Conservation (phyloP, 2,113 vertebrate genomes). For the Shinisaurus crocodilurus region DNA sequence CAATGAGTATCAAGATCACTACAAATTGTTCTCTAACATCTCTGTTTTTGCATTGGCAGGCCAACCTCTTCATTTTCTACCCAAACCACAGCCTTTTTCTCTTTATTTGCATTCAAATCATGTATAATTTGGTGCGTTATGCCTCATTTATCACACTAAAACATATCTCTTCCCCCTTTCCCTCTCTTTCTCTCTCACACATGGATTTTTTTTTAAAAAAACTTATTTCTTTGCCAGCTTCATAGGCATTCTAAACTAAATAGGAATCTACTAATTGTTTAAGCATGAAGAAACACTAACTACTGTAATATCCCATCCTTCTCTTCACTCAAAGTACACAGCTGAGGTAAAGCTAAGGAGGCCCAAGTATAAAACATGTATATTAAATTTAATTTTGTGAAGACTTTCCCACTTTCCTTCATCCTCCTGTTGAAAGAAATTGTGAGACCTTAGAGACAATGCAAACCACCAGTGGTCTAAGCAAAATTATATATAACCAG, state of each 20-base stretch:
- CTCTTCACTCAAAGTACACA: not conserved
- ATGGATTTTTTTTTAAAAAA: too few relatives aligned
- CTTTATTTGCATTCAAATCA: too few relatives aligned
- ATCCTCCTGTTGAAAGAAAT: not conserved
- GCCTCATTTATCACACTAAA: not conserved
- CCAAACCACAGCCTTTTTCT: conserved; percentile 30
- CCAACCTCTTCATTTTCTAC: not conserved
- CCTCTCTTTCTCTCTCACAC: not conserved
- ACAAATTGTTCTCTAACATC: conserved; percentile 7
- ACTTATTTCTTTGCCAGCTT: not conserved
- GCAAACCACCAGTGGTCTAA: not conserved
- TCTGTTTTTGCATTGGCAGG: not conserved
- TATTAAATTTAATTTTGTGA: not conserved
- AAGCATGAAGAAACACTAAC: conserved; percentile 3
- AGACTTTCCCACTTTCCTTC: not conserved
- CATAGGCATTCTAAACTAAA: not conserved
- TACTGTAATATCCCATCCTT: not conserved
- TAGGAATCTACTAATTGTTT: not conserved
- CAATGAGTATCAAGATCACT: not conserved
- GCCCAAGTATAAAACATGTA: not conserved
- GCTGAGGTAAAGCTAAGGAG: not conserved
- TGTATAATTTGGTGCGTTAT: not conserved
- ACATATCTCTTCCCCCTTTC: not conserved
- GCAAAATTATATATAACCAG: not conserved
- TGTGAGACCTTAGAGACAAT: not conserved